Conservation (phyloP, 2,888 invertebrate species). For the Pristionchus fissidentatus region DNA sequence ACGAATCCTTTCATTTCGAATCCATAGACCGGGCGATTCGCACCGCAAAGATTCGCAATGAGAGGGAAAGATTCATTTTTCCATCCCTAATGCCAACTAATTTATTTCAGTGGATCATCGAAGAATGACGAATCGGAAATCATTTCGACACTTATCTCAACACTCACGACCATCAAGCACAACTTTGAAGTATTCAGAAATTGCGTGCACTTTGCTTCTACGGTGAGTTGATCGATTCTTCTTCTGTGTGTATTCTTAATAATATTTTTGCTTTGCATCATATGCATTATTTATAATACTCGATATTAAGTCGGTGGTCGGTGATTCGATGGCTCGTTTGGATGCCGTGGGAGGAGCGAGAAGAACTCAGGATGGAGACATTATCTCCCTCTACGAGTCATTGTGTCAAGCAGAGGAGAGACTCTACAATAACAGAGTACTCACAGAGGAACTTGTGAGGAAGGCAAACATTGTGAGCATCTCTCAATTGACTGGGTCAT, state of each 20-base stretch:
- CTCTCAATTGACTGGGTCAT: background rate
- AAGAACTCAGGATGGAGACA: background rate
- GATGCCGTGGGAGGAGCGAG: constrained; percentile 43
- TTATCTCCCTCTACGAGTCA: constrained; percentile 22
- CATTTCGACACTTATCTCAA: background rate
- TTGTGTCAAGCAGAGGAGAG: background rate
- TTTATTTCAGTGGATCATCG: constrained; percentile 2
- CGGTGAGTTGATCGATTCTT: background rate
- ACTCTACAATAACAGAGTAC: background rate
- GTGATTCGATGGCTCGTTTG: background rate
- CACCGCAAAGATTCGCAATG: too few relatives aligned
- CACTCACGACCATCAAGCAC: constrained; percentile 6
- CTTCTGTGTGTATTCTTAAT: background rate
- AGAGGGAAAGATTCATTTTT: too few relatives aligned
- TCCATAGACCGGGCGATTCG: too few relatives aligned
- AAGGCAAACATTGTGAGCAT: constrained; percentile 31
- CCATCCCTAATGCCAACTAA: too few relatives aligned
- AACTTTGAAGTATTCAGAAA: constrained; percentile 21
- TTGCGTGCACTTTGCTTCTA: background rate
- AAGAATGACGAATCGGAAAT: background rate
- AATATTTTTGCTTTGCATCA: background rate
- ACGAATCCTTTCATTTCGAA: too few relatives aligned
- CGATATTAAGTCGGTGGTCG: background rate
- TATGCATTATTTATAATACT: background rate
- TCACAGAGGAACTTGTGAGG: background rate